Percentiles rank a stretch among this genome's conserved stretches.
Conservation (phyloP, 2,797 vertebrate species). For the Enteromius mattozi region DNA sequence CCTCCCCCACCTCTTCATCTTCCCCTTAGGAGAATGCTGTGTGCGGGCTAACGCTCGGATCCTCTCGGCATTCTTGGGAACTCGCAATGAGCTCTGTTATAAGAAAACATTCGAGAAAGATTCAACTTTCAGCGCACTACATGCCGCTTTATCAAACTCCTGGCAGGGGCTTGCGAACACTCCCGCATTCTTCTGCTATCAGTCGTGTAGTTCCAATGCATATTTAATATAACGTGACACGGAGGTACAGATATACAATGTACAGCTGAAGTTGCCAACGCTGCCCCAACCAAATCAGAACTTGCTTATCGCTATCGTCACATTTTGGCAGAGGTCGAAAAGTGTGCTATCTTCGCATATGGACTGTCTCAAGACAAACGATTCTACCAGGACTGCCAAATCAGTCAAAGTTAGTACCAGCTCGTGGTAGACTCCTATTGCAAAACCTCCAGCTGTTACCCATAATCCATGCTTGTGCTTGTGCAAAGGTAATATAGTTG, state of each 20-base stretch:
- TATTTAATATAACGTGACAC: conserved; percentile 8
- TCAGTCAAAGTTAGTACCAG: conserved; percentile 60
- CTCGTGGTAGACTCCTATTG: conserved; percentile 59
- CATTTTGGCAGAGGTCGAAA: conserved; percentile 42
- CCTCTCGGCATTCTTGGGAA: conserved; percentile 30
- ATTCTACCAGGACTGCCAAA: conserved; percentile 49
- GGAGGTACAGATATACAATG: conserved; percentile 7
- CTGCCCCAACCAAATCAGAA: conserved; percentile 37
- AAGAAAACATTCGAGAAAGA: conserved; percentile 40
- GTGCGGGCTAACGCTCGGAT: conserved; percentile 37
- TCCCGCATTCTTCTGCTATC: conserved; percentile 26
- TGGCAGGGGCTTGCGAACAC: conserved; percentile 43
- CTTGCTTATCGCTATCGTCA: conserved; percentile 50
- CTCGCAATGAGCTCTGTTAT: conserved; percentile 21
- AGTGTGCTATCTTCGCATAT: conserved; percentile 54
- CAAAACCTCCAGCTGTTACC: conserved; percentile 61
- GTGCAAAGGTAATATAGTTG: conserved; percentile 42
- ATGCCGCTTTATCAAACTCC: conserved; percentile 52
- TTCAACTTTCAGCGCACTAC: conserved; percentile 36
- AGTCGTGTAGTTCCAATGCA: not conserved
- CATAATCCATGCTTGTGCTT: conserved; percentile 48
- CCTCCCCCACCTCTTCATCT: conserved; percentile 35
- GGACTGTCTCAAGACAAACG: conserved; percentile 58
- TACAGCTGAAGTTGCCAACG: not conserved
- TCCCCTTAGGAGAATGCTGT: conserved; percentile 44